Conservation (phyloP, 35 echinoderm and acorn worm genomes). For the Heliocidaris tuberculata region DNA sequence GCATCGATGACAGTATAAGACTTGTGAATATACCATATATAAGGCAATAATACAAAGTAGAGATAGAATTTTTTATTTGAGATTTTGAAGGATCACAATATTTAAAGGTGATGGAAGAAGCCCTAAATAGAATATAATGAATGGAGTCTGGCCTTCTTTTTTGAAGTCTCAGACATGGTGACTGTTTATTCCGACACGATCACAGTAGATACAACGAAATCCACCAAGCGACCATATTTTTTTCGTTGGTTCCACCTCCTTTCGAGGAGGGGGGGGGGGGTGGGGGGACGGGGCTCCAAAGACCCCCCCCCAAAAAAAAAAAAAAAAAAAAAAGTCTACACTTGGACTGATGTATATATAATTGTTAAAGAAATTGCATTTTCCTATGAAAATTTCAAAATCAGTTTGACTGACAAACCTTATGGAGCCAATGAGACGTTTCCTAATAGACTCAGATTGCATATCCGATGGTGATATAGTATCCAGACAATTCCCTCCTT, state of each 20-base stretch:
- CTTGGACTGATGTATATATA: background rate
- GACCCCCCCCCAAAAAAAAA: background rate
- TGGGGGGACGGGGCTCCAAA: background rate
- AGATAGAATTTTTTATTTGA: too few species aligned
- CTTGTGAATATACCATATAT: too few species aligned
- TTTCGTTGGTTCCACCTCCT: background rate
- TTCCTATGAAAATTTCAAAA: too few species aligned
- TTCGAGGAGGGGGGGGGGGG: background rate
- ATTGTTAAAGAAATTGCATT: background rate
- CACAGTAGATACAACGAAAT: background rate
- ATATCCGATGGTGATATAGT: constrained; percentile 60
- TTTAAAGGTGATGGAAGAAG: too few species aligned
- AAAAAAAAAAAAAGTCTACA: too few species aligned
- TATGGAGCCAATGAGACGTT: constrained; percentile 71
- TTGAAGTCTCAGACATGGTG: background rate
- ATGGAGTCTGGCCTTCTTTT: too few species aligned
- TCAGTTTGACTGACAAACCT: background rate
- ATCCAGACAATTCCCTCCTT: constrained; percentile 80
- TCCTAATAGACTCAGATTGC: constrained; percentile 70
- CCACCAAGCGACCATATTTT: background rate
- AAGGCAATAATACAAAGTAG: too few species aligned
- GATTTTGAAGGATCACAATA: too few species aligned
- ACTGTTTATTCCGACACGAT: background rate
- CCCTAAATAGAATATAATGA: too few species aligned
- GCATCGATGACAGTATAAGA: too few species aligned